Evolutionary conservation across 2,113 vertebrate genomes (phyloP).

Genomic region (Orthochromis malagaraziensis): DNA sequence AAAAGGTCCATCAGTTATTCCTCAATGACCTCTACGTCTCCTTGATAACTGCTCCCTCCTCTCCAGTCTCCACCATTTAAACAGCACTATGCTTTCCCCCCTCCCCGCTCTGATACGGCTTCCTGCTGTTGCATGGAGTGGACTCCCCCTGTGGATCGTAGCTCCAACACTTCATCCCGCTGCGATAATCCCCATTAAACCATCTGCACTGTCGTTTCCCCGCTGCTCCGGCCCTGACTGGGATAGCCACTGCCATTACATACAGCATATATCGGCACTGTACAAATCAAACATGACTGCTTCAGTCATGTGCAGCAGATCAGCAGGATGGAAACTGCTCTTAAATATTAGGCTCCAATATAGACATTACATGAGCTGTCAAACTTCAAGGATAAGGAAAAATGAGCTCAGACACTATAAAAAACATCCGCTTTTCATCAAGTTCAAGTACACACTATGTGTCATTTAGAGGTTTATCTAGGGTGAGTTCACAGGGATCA

Average conservation of each 20-base stretch:
- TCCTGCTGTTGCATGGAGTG: constrained; percentile 62
- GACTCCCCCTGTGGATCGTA: constrained; percentile 41
- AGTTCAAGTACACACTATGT: background rate
- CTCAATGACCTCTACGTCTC: background rate
- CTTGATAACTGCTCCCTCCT: constrained; percentile 6
- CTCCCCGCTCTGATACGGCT: constrained; percentile 18
- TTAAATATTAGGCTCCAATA: background rate
- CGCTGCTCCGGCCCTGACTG: background rate
- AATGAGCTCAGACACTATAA: background rate
- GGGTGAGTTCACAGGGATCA: background rate
- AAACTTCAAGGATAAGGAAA: background rate
- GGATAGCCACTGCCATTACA: background rate
- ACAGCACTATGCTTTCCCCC: background rate
- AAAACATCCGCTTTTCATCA: background rate
- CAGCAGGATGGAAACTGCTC: background rate
- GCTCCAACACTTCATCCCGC: constrained; percentile 67
- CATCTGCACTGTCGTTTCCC: constrained; percentile 71
- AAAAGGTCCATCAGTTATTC: background rate
- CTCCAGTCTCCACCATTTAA: background rate
- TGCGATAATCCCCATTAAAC: constrained; percentile 79
- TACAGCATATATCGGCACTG: background rate
- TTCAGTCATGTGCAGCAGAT: background rate
- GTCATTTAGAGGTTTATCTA: rapidly evolving
- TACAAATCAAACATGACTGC: background rate
- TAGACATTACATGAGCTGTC: background rate